Percentiles rank a stretch among this genome's conserved stretches.
Evolutionary conservation across 1,140 invertebrate genomes (phyloP).

Genomic region (Tenebrio molitor): DNA sequence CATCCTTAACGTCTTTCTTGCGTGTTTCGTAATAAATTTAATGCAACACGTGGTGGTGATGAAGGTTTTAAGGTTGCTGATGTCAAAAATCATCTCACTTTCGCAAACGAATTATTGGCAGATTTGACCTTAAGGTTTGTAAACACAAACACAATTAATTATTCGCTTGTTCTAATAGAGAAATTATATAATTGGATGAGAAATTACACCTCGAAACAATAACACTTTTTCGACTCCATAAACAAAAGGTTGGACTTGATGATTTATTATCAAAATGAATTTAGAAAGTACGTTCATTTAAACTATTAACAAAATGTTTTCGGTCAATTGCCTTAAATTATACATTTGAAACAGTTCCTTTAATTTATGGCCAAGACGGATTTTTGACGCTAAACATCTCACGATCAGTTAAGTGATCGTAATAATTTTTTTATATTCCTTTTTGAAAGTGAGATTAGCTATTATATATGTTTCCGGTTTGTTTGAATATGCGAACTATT

Average conservation of each 20-base stretch:
- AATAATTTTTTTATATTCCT: neutral
- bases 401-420: constrained; percentile 5
- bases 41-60: constrained; percentile 14
- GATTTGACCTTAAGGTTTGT: constrained; percentile 1
- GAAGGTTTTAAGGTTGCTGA: neutral
- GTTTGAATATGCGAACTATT: too few relatives aligned
- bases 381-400: neutral
- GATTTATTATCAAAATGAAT: constrained; percentile 7
- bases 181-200: constrained; percentile 11
- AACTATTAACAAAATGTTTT: constrained; percentile 17
- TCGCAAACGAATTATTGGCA: neutral
- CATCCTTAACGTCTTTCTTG: neutral
- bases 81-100: constrained; percentile 14
- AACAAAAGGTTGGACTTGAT: constrained; percentile 11
- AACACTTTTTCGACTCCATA: constrained; percentile 14
- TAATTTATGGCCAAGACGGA: neutral
- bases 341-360: neutral
- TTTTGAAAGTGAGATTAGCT: neutral
- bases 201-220: constrained; percentile 1
- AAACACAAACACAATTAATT: neutral
- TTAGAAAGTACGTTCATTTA: constrained; percentile 8
- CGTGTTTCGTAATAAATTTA: neutral
- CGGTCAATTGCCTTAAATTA: constrained; percentile 10
- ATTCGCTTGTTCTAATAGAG: neutral
- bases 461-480: too few relatives aligned